These are phyloP conservation scores for Spialia ferax DNA, from an alignment of 2,888 invertebrate genomes.

Conservation along the genomic window DNA sequence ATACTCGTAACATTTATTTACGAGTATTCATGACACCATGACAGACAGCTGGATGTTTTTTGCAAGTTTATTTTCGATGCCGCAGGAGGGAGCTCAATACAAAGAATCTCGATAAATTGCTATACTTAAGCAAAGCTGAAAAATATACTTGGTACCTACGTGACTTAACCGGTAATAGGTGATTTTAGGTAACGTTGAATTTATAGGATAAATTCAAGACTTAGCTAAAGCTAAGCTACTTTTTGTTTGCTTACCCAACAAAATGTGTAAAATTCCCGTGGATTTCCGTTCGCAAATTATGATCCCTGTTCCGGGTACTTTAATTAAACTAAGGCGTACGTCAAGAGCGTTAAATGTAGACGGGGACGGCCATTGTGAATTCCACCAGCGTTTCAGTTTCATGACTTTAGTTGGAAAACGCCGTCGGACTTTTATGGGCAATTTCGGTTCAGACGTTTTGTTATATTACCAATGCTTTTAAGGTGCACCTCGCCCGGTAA, in stretches of 20 bases:
- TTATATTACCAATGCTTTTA: conserved; percentile 87
- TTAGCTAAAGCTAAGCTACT: too few species aligned
- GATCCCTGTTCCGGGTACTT: conserved; percentile 64
- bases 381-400: conserved; percentile 84
- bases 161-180: too few species aligned
- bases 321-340: conserved; percentile 84
- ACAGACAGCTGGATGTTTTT: too few species aligned
- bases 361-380: conserved; percentile 82
- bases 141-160: too few species aligned
- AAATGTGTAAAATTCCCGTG: conserved; percentile 43
- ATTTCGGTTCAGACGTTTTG: conserved; percentile 87
- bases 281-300: conserved; percentile 47
- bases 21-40: too few species aligned
- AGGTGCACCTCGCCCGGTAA: conserved; percentile 83
- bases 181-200: too few species aligned
- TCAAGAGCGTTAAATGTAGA: conserved; percentile 83
- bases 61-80: too few species aligned
- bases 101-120: too few species aligned
- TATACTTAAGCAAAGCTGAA: too few species aligned
- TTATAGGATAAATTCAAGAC: too few species aligned
- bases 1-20: too few species aligned
- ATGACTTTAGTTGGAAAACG: conserved; percentile 86
- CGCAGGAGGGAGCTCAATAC: too few species aligned
- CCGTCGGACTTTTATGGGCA: conserved; percentile 85
- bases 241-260: conserved; percentile 7